phyloP scores from a whole-genome alignment of 1,140 invertebrate genomes.

The Scaptomyza hsui region DNA sequence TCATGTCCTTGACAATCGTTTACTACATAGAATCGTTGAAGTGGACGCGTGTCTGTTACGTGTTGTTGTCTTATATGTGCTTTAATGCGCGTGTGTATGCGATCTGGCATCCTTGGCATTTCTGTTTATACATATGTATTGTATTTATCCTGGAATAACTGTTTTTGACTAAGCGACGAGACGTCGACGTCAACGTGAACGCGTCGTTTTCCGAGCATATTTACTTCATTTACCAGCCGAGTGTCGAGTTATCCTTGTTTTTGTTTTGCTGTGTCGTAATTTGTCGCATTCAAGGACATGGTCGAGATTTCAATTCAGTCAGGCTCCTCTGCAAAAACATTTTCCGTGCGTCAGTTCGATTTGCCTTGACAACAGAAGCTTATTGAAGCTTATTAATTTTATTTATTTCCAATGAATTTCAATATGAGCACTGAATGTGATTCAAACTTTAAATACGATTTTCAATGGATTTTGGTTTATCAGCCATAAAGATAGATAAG shows the following conservation, averaged over 20 bases:
- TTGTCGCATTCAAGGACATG: conserved; percentile 67
- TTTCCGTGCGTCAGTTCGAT: conserved; percentile 62
- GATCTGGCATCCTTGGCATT: conserved; percentile 14
- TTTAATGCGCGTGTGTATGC: background rate
- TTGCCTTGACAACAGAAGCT: background rate
- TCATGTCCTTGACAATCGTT: conserved; percentile 75
- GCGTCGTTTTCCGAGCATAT: conserved; percentile 3
- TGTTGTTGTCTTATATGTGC: background rate
- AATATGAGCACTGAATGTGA: background rate
- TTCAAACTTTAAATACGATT: conserved; percentile 1
- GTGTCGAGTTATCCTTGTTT: conserved; percentile 34
- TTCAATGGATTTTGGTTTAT: background rate
- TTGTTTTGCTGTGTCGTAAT: conserved; percentile 60
- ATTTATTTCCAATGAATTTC: no score
- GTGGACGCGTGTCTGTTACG: conserved; percentile 11
- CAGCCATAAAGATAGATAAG: no score
- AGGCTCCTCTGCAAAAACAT: conserved; percentile 3
- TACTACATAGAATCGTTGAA: conserved; percentile 28
- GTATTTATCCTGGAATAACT: conserved; percentile 5
- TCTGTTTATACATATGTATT: conserved; percentile 10
- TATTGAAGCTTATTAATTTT: background rate
- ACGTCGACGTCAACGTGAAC: no score
- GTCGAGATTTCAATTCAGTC: conserved; percentile 51
- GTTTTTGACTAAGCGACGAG: background rate
- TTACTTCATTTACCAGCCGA: conserved; percentile 8